Evolutionary conservation across 2,797 vertebrate species (phyloP), one percentile per base, ranked within the genome.

Genomic region (Chelonia mydas): DNA sequence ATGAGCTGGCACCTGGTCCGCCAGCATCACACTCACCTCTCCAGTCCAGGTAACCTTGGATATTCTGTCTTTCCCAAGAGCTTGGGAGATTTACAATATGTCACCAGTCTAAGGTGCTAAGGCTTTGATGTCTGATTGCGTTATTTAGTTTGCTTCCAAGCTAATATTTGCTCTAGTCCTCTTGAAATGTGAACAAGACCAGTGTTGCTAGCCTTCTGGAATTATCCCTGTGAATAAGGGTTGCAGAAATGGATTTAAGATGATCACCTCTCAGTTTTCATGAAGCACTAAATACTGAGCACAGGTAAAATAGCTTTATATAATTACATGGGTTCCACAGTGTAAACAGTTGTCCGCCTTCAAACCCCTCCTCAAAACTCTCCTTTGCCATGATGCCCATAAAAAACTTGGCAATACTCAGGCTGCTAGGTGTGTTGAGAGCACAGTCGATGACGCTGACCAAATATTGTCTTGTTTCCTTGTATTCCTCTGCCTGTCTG

Each of bases 111-210:
- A 80, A 51, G 83, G 65, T 10, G n/a, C 65, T 68, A 21, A 11
- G 81, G 89, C 82, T 94, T 90, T 80, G 92, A 86, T 74, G 23
- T 94, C 94, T 94, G 93, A 89, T 92, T 86, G 31, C 55, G 78
- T 81, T 84, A 90, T 84, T 84, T 96, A 89, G 68, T 94, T 95
- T 87, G 10, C 45, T 31, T 95, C 81, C 68, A 80, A 84, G 81
- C 86, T 93, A 27, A 90, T 83, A 77, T 96, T 95, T 93, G 47
- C 50, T 89, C 53, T 87, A 90, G 94, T 77, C 55, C 90, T 93
- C 83, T 92, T 57, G 50, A 90, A 85, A 90, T 17, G 49, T 90
- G 94, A 92, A 90, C 76, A 79, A 57, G 65, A 61, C 59, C 82
- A 89, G 37, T 33, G 8, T 2, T 49, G 55, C 17, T 23, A 86